Evolutionary conservation across 2,797 vertebrate genomes (phyloP).

Genomic region (Megaceryle alcyon): DNA sequence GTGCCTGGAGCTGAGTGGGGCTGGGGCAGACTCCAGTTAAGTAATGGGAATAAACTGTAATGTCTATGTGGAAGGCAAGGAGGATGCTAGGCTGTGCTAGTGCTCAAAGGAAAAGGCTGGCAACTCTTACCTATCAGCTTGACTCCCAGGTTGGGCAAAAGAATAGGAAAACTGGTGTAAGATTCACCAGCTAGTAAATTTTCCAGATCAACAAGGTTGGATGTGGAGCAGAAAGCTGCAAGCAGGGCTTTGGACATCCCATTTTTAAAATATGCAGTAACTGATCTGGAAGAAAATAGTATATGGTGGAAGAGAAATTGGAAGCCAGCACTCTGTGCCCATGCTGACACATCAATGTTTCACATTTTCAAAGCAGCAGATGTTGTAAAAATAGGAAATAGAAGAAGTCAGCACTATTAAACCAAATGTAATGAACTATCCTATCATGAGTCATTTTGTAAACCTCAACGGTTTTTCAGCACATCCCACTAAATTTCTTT

Average conservation of each 20-base stretch:
- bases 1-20: neutral
- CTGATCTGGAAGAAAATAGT: neutral
- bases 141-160: neutral
- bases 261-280: neutral
- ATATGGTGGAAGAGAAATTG: neutral
- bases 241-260: neutral
- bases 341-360: neutral
- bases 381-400: slow-evolving; percentile 2
- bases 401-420: slow-evolving; percentile 7
- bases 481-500: neutral
- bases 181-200: neutral
- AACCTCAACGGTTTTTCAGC: slow-evolving; percentile 1
- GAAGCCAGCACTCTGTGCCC: neutral
- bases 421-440: neutral
- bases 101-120: neutral
- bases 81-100: neutral
- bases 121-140: neutral
- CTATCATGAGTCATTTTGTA: slow-evolving; percentile 1
- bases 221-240: neutral
- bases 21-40: neutral
- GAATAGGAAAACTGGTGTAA: neutral
- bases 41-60: neutral
- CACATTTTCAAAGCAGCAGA: neutral
- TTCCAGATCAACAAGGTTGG: neutral
- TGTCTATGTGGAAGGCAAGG: neutral